A percentile compares a stretch with the other conserved stretches of the same genome.
phyloP scores from a whole-genome alignment of 2,888 invertebrate species.

The Fissipunctia ypsillon region DNA sequence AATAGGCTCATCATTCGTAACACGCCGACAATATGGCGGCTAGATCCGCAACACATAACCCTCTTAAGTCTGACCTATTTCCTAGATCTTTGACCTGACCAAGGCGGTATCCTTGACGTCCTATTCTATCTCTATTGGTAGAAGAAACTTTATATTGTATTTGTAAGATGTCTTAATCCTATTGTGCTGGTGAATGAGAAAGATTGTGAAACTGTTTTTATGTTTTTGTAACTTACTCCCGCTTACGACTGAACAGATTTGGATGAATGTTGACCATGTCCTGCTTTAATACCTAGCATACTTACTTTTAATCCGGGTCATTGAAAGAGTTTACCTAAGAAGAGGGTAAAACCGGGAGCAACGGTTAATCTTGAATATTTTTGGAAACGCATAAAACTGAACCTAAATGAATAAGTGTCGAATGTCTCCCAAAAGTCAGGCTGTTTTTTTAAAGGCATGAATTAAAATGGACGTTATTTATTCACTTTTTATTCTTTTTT shows the following conservation, averaged over 20 bases:
- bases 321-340: background rate
- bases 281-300: background rate
- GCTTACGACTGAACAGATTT: background rate
- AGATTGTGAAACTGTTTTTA: background rate
- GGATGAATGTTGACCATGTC: background rate
- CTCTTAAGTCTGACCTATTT: constrained; percentile 35
- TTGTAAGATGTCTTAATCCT: background rate
- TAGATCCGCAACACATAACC: background rate
- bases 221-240: background rate
- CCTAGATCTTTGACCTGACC: constrained; percentile 8
- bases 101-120: background rate
- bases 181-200: background rate
- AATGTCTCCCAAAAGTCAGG: background rate
- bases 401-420: background rate
- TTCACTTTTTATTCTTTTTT: too few species aligned
- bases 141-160: background rate
- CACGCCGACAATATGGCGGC: constrained; percentile 31
- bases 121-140: background rate
- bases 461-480: background rate
- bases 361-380: background rate
- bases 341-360: background rate
- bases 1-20: constrained; percentile 13
- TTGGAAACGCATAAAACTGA: background rate
- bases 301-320: background rate
- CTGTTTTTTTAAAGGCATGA: background rate